Evolutionary conservation across 2,113 vertebrate genomes (phyloP), one percentile per base, ranked within the genome.

Genomic region (Pristiophorus japonicus): DNA sequence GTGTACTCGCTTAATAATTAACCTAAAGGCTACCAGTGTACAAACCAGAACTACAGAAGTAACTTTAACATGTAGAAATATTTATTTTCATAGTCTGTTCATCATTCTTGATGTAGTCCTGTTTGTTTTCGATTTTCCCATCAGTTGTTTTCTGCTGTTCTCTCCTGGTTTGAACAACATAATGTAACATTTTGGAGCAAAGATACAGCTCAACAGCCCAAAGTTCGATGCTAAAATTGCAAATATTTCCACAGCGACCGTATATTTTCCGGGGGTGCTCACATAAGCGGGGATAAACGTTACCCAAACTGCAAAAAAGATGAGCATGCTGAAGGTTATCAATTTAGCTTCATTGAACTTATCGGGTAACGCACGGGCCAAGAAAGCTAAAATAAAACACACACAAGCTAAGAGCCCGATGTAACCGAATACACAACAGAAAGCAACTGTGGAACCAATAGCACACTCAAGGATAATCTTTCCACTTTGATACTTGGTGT

Each of bases 401-500:
- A 47, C 20, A 14, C 81, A 42, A 2, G 81, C 81, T 38, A 85
- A 38, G 1, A 85, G 81, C 81, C 81, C 81, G 18, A 85, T 85
- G 38, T 85, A 85, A 45, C 81, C 81, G 2, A 85, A 85, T 3
- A 45, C 81, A 45, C 81, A 85, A 16, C n/a, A 85, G 81, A 85
- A 85, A 16, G 75, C 75, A 12, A 81, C 34, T 14, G 75, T 81
- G 75, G 75, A 81, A 42, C 88, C 55, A 12, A 91, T 55, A 14
- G 34, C 88, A 91, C 88, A 91, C 5, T 91, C 88, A 12, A 91
- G 88, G 34, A 91, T 91, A 62, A 91, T 91, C 30, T 59, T 63
- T 91, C 55, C 55, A 4, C 14, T 91, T 59, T 91, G 88, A 91
- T 91, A 91, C 51, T 91, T 16, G 0, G 34, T 34, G 51, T 91